Evolutionary conservation across 2,888 invertebrate species (phyloP).

Genomic region (Lordiphosa fenestrarum): DNA sequence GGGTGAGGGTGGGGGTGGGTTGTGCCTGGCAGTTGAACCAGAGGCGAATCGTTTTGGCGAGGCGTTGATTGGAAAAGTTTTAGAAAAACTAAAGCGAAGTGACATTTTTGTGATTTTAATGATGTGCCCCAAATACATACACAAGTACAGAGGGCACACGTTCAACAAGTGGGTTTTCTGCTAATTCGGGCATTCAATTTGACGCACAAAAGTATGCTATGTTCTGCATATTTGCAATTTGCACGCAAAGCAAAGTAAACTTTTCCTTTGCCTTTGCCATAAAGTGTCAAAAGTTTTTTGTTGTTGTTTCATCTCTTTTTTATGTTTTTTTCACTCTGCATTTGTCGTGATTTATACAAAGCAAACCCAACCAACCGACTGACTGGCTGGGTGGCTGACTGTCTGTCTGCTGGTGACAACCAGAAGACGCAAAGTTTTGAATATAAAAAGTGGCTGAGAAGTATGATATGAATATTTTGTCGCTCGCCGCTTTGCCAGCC

Average conservation of each 20-base stretch:
- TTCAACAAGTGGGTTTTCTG: no score
- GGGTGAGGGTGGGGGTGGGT: no score
- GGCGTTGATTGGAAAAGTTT: constrained; percentile 24
- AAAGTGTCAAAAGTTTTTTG: constrained; percentile 73
- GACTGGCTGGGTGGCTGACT: no score
- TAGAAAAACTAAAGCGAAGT: constrained; percentile 1
- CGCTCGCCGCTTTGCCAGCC: background rate
- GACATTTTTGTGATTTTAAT: background rate
- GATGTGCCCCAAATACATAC: background rate
- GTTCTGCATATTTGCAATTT: no score
- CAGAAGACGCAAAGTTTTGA: no score
- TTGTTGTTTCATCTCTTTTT: background rate
- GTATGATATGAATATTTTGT: constrained; percentile 18
- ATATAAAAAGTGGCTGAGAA: constrained; percentile 2
- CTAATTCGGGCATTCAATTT: no score
- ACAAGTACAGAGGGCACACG: background rate
- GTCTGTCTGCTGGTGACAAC: no score
- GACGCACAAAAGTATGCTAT: no score
- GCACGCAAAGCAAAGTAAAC: no score
- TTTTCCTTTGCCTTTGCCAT: constrained; percentile 7
- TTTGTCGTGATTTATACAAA: constrained; percentile 68
- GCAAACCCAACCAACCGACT: constrained; percentile 3
- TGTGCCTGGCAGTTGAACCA: constrained; percentile 3
- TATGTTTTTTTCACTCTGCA: constrained; percentile 30
- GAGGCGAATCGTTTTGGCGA: constrained; percentile 6